Percentiles rank a stretch among this genome's conserved stretches.
These are phyloP conservation scores for Promerops cafer DNA, from an alignment of 2,113 vertebrate genomes.

Conservation along the genomic window DNA sequence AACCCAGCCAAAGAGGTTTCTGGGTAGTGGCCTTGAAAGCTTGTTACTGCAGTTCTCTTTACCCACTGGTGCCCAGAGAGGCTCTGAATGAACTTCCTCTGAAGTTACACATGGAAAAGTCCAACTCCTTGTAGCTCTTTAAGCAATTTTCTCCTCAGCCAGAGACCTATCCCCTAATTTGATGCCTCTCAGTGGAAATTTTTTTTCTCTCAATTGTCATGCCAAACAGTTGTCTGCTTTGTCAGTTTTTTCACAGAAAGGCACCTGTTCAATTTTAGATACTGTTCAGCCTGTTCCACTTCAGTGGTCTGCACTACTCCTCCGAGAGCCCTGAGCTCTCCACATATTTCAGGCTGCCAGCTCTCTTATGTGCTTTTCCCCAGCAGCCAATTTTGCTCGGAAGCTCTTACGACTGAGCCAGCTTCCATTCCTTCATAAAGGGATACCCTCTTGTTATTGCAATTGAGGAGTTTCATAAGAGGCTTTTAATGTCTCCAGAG, in stretches of 20 bases:
- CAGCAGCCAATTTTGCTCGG: constrained; percentile 26
- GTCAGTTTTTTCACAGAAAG: background rate
- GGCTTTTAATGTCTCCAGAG: constrained; percentile 39
- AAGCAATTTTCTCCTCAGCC: background rate
- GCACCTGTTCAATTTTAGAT: constrained; percentile 55
- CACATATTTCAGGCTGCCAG: constrained; percentile 37
- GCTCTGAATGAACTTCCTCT: background rate
- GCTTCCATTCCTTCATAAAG: constrained; percentile 42
- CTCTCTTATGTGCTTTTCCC: constrained; percentile 32
- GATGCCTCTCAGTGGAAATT: background rate
- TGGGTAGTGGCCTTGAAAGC: background rate
- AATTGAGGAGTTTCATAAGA: constrained; percentile 29
- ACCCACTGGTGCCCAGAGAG: background rate
- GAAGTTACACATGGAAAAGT: background rate
- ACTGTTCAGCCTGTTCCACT: constrained; percentile 44
- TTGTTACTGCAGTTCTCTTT: background rate
- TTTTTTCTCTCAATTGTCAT: background rate
- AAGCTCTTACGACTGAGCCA: background rate
- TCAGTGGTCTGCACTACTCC: constrained; percentile 1
- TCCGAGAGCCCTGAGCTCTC: constrained; percentile 5
- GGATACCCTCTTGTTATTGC: constrained; percentile 39
- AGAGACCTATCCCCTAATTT: background rate
- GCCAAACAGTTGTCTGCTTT: constrained; percentile 6
- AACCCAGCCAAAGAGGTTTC: background rate
- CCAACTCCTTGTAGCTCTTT: background rate